These are phyloP conservation scores for Sphecodes monilicornis DNA, from an alignment of 2,888 invertebrate genomes.

Conservation along the genomic window DNA sequence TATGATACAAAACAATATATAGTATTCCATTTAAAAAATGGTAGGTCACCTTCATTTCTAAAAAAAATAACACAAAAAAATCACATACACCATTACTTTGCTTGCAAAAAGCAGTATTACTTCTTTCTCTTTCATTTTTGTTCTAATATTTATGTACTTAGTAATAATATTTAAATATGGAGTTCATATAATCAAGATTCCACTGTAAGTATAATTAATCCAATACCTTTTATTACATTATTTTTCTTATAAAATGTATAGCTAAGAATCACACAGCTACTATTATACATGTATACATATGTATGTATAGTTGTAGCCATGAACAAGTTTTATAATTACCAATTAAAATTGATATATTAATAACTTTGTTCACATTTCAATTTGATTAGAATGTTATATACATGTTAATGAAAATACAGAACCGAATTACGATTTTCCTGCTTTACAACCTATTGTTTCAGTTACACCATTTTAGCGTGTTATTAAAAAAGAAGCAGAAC, in stretches of 20 bases:
- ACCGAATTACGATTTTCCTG: neutral
- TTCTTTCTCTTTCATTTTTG: neutral
- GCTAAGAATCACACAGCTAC: conserved; percentile 13
- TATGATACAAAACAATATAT: neutral
- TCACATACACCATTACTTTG: neutral
- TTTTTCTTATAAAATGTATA: conserved; percentile 17
- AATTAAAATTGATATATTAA: conserved; percentile 16
- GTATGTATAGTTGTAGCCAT: conserved; percentile 6
- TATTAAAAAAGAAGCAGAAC: conserved; percentile 6
- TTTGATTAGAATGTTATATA: conserved; percentile 18
- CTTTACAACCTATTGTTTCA: conserved; percentile 8
- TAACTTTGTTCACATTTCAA: conserved; percentile 1
- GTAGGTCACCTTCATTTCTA: neutral
- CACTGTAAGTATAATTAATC: conserved; percentile 17
- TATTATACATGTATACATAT: neutral
- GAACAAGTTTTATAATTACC: conserved; percentile 2
- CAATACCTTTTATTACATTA: conserved; percentile 2
- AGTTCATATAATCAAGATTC: conserved; percentile 8
- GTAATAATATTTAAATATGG: neutral
- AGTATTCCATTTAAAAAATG: neutral
- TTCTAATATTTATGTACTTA: too few species aligned
- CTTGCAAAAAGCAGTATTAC: neutral
- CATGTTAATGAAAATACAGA: conserved; percentile 10
- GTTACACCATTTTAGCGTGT: neutral
- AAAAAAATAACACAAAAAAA: neutral